Percentiles rank a stretch among this genome's conserved stretches.
Evolutionary conservation across 2,113 vertebrate genomes (phyloP).

Genomic region (Oophaga pumilio): DNA sequence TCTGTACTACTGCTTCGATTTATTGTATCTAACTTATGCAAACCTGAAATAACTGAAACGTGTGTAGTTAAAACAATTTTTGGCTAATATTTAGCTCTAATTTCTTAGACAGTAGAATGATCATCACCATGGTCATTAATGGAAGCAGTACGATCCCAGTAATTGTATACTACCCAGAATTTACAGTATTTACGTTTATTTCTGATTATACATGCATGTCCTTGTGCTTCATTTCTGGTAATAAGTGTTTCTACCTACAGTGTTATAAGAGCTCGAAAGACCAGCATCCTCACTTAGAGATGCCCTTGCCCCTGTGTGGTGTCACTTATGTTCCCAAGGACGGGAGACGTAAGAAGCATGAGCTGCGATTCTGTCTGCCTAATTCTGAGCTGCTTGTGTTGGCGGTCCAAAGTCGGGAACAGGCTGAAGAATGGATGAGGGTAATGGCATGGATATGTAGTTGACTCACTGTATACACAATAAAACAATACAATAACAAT

Average conservation of each 20-base stretch:
- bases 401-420: slow-evolving; percentile 93
- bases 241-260: slow-evolving; percentile 65
- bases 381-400: slow-evolving; percentile 88
- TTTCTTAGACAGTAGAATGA: no score
- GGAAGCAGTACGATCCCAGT: neutral
- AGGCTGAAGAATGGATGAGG: slow-evolving; percentile 96
- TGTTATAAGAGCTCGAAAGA: slow-evolving; percentile 98
- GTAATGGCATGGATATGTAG: slow-evolving; percentile 66
- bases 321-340: slow-evolving; percentile 94
- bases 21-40: no score
- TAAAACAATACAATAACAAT: neutral
- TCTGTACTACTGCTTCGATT: no score
- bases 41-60: no score
- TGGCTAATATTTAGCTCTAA: no score
- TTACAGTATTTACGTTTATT: neutral
- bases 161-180: neutral
- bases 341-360: slow-evolving; percentile 90
- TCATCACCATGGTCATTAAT: neutral
- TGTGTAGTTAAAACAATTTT: no score
- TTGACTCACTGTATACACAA: neutral
- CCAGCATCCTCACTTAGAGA: slow-evolving; percentile 81
- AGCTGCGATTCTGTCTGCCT: slow-evolving; percentile 88
- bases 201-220: neutral
- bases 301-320: slow-evolving; percentile 81
- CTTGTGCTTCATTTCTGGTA: neutral